These are phyloP conservation scores for Nothoprocta perdicaria DNA, from an alignment of 2,113 vertebrate genomes.

Conservation along the genomic window DNA sequence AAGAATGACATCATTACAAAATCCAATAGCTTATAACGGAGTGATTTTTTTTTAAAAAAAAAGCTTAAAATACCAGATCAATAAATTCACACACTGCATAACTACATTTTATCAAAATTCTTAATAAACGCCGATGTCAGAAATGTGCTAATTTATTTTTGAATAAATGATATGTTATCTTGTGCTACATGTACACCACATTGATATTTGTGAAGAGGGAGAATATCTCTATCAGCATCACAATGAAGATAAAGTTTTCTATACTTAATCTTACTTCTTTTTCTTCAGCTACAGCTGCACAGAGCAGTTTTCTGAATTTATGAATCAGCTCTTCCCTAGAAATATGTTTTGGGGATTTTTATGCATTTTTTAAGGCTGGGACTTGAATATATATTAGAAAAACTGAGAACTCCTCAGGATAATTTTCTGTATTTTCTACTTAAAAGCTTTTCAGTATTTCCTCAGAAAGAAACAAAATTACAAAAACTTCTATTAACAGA, in stretches of 20 bases:
- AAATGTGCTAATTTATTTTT: constrained; percentile 4
- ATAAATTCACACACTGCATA: constrained; percentile 43
- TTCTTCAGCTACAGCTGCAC: neutral
- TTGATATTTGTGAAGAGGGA: neutral
- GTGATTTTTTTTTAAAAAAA: constrained; percentile 54
- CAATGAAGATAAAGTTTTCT: neutral
- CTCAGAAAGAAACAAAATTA: neutral
- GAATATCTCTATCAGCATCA: neutral
- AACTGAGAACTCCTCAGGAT: neutral
- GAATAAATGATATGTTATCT: constrained; percentile 15
- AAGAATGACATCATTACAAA: constrained; percentile 47
- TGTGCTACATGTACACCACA: neutral
- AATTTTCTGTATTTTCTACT: neutral
- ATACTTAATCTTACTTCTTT: neutral
- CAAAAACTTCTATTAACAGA: neutral
- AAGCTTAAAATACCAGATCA: constrained; percentile 47
- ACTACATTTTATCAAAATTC: constrained; percentile 42
- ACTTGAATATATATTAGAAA: neutral
- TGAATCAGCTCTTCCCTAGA: neutral
- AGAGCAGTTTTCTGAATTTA: neutral
- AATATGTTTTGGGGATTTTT: neutral
- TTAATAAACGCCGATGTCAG: constrained; percentile 31
- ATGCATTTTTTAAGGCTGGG: neutral
- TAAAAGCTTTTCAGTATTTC: neutral
- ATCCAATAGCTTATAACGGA: constrained; percentile 41